A percentile compares a stretch with the other conserved stretches of the same genome.
These are phyloP conservation scores for Synodontis membranacea DNA, from an alignment of 2,113 vertebrate genomes.

Conservation along the genomic window DNA sequence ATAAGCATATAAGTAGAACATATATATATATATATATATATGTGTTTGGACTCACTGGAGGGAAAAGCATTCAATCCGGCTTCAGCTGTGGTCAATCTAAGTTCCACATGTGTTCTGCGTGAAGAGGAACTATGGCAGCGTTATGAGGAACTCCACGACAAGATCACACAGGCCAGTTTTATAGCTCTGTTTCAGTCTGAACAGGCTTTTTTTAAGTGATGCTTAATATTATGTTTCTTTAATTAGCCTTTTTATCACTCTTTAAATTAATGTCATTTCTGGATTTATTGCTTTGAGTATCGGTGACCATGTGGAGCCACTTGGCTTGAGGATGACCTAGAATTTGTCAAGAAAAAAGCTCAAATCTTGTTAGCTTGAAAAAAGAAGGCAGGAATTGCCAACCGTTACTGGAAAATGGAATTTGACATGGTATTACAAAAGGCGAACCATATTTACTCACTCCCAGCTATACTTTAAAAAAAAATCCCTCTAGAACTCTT, in stretches of 20 bases:
- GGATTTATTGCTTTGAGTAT: background rate
- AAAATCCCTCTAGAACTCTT: background rate
- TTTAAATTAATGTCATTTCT: background rate
- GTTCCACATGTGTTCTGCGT: conserved; percentile 9
- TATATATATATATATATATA: background rate
- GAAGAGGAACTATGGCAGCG: background rate
- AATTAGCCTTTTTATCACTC: background rate
- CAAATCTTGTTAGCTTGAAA: background rate
- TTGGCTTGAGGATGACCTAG: background rate
- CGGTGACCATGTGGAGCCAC: too few relatives aligned
- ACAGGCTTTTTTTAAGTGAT: background rate
- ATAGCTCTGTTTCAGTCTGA: background rate
- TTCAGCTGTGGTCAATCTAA: background rate
- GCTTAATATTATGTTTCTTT: background rate
- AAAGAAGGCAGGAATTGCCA: background rate
- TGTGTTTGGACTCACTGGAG: background rate
- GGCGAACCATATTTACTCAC: background rate
- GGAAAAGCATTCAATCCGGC: background rate
- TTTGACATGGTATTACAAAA: background rate
- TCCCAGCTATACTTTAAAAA: too few relatives aligned
- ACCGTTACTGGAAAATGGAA: background rate
- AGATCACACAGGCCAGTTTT: background rate
- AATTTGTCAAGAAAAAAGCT: background rate
- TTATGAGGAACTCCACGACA: conserved; percentile 1
- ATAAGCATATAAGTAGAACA: background rate